These are phyloP conservation scores for Trichonephila clavipes DNA, from an alignment of 1,140 invertebrate species.

Conservation along the genomic window DNA sequence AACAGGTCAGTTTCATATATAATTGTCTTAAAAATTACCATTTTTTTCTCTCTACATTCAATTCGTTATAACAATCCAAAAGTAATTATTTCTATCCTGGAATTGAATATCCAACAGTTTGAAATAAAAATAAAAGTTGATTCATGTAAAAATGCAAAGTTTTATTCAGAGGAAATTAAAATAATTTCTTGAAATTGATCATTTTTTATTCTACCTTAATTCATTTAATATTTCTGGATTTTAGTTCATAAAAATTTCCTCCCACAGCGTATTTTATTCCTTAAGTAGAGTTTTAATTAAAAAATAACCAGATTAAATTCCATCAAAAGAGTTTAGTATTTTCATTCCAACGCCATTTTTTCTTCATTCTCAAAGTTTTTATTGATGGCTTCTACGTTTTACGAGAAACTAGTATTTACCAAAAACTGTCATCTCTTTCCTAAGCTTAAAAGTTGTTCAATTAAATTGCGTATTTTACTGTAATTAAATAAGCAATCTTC, in stretches of 20 bases:
- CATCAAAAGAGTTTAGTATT: constrained; percentile 32
- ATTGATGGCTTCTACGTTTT: not conserved
- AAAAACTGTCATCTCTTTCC: constrained; percentile 10
- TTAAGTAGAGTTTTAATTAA: constrained; percentile 51
- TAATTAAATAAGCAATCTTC: constrained; percentile 45
- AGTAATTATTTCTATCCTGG: not conserved
- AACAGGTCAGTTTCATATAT: too few species aligned
- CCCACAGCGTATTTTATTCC: constrained; percentile 10
- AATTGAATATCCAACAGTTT: not conserved
- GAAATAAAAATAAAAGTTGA: not conserved
- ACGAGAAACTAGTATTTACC: not conserved
- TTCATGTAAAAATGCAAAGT: constrained; percentile 1
- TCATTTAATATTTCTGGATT: constrained; percentile 28
- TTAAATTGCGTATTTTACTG: constrained; percentile 34
- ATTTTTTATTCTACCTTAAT: constrained; percentile 19
- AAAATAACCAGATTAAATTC: constrained; percentile 41
- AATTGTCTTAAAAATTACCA: too few species aligned
- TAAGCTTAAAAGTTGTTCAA: constrained; percentile 28
- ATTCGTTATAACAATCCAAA: not conserved
- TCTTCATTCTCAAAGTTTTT: not conserved
- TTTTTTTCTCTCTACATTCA: not conserved
- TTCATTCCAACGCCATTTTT: not conserved
- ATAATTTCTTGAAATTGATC: constrained; percentile 13
- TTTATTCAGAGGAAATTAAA: constrained; percentile 9
- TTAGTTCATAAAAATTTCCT: constrained; percentile 43